Base-by-base conservation (phyloP, 1,140 invertebrate species). In the Sitophilus oryzae region DNA sequence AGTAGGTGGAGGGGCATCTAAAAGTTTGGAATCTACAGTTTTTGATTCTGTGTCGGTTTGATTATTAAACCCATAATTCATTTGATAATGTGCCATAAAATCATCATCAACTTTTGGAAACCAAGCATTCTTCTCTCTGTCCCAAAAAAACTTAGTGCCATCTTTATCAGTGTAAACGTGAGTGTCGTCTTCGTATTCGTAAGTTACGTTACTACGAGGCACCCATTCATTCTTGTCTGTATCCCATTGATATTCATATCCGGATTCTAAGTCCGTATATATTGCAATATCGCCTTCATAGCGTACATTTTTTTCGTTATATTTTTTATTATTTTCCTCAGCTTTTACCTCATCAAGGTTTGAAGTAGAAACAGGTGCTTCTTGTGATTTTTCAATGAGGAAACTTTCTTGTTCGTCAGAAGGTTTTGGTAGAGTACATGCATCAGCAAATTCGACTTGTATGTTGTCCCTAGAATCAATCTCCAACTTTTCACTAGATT, bases 91-190 rank as follows among this genome's bases (percentile, higher is more conserved):
- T 1, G 94, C 96, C 72, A 99, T 83, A 67, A 98, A 98, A 62
- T 98, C 92, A 66, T 96, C 92, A 77, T 97, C 91, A 52, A 98
- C 82, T 81, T 96, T 96, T 16, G 94, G 94, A 78, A 97, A 93
- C 91, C 93, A 98, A 4, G 93, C 93, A 64, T 83, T 86, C 71
- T 91, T 96, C 25, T 83, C 79, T 43, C 76, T 76, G 75, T 98
- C 93, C 92, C 91, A 98, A 68, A 96, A 86, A 72, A 86, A 96
- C 48, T 86, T 82, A 6, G 85, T 86, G 2, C 92, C 92, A 82
- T 97, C 93, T 53, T 84, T 75, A 73, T 96, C 93, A 11, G 82
- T 88, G 60, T 91, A 93, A 3, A 83, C 85, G 60, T 86, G 85
- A 25, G 83, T 83, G 61, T 88, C 82, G 68, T 87, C 80, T 71